Evolutionary conservation across 2,888 invertebrate species (phyloP).

Genomic region (Oasisia sp.): DNA sequence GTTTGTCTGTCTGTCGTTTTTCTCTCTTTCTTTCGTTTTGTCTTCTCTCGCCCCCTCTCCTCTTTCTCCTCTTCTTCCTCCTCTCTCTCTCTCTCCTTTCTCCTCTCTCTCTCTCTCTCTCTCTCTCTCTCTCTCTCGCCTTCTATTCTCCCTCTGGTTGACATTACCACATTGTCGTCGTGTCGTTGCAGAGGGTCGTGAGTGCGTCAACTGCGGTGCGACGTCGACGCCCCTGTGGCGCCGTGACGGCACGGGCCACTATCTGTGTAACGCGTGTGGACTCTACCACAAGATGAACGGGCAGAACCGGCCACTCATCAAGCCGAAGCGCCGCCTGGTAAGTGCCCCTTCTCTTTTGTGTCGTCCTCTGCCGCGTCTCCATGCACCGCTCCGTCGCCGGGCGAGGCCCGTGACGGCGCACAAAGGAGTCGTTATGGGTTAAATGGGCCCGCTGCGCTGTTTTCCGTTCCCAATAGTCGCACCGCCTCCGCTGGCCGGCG

Average conservation of each 20-base stretch:
- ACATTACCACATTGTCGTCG: neutral
- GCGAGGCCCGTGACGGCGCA: neutral
- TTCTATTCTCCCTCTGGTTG: neutral
- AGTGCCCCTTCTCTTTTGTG: neutral
- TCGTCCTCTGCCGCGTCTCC: neutral
- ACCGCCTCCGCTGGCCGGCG: neutral
- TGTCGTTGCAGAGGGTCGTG: constrained; percentile 81
- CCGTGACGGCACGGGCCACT: constrained; percentile 95
- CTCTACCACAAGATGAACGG: constrained; percentile 99
- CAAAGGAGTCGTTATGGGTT: neutral
- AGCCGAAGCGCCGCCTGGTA: constrained; percentile 92
- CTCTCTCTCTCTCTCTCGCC: neutral
- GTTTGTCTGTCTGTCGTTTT: too few species aligned
- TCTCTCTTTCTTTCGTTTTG: too few species aligned
- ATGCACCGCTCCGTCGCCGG: neutral
- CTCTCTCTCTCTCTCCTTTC: neutral
- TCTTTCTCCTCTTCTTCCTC: too few species aligned
- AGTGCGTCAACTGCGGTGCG: constrained; percentile 97
- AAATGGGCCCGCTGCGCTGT: neutral
- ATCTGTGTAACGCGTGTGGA: constrained; percentile 98
- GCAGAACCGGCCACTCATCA: constrained; percentile 95
- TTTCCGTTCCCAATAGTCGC: neutral
- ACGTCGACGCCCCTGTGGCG: constrained; percentile 97
- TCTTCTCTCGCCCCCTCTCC: neutral
- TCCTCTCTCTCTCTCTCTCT: neutral